A percentile compares a stretch with the other conserved stretches of the same genome.
Evolutionary conservation across 2,888 invertebrate species (phyloP).

Genomic region (Tenthredo distinguenda): DNA sequence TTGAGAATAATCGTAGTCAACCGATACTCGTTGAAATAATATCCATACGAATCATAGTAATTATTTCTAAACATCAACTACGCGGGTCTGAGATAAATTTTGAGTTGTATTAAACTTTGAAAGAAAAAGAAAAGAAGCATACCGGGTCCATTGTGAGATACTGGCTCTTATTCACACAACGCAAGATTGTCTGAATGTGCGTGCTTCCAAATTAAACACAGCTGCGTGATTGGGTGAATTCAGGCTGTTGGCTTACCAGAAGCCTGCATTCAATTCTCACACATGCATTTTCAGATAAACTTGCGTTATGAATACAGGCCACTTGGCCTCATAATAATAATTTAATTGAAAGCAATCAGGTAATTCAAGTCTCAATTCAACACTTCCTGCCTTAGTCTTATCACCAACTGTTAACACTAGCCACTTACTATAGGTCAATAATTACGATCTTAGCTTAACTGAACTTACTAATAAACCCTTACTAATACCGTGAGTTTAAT

Average conservation of each 20-base stretch:
- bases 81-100: neutral
- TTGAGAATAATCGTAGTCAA: neutral
- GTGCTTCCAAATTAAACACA: too few relatives aligned
- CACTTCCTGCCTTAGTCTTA: slow-evolving; percentile 58
- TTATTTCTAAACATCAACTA: neutral
- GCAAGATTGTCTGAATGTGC: too few relatives aligned
- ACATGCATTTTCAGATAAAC: neutral
- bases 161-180: too few relatives aligned
- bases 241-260: neutral
- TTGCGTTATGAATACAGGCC: neutral
- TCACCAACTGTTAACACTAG: slow-evolving; percentile 38
- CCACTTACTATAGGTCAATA: slow-evolving; percentile 2
- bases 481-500: slow-evolving; percentile 66
- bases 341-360: slow-evolving; percentile 44
- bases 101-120: neutral
- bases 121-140: neutral
- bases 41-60: neutral
- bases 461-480: slow-evolving; percentile 51
- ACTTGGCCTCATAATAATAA: neutral
- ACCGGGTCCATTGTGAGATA: neutral
- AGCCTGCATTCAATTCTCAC: too few relatives aligned
- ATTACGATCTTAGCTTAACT: neutral
- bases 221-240: too few relatives aligned
- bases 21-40: neutral
- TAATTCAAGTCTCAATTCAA: slow-evolving; percentile 60